phyloP scores from a whole-genome alignment of 2,888 invertebrate genomes.

The Drosophila greeni region DNA sequence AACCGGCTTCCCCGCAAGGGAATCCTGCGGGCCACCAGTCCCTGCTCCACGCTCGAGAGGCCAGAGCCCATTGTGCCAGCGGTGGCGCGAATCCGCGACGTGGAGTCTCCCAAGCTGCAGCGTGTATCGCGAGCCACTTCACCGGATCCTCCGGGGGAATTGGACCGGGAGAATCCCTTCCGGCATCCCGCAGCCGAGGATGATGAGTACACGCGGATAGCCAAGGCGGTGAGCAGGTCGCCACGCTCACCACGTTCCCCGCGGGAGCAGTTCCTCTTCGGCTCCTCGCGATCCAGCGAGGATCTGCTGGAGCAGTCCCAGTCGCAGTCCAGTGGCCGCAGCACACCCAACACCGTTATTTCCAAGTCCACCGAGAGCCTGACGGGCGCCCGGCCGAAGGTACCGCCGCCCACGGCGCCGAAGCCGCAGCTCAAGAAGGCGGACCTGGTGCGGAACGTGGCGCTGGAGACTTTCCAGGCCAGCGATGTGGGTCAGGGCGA shows the following conservation, averaged over 20 bases:
- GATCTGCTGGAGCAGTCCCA: conserved; percentile 70
- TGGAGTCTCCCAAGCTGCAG: conserved; percentile 75
- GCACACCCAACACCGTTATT: conserved; percentile 60
- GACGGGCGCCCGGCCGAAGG: conserved; percentile 63
- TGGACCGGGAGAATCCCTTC: conserved; percentile 79
- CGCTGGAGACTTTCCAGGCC: conserved; percentile 76
- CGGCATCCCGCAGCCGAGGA: conserved; percentile 53
- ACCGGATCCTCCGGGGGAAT: conserved; percentile 65
- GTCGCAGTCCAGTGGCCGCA: conserved; percentile 57
- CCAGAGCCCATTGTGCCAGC: conserved; percentile 71
- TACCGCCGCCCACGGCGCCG: conserved; percentile 70
- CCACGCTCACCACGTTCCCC: conserved; percentile 60
- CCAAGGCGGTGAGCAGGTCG: conserved; percentile 73
- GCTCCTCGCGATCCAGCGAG: conserved; percentile 75
- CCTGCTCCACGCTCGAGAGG: conserved; percentile 74
- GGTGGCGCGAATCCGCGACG: conserved; percentile 77
- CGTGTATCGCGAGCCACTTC: conserved; percentile 60
- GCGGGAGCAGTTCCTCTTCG: conserved; percentile 73
- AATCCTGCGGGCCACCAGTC: conserved; percentile 77
- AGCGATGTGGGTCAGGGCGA: conserved; percentile 78
- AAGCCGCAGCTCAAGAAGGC: conserved; percentile 77
- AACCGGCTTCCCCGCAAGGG: conserved; percentile 74
- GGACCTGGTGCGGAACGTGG: conserved; percentile 75
- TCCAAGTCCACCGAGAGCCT: conserved; percentile 73
- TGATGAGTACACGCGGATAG: conserved; percentile 77